Percentiles rank a stretch among this genome's conserved stretches.
Evolutionary conservation across 2,797 vertebrate species (phyloP).

Genomic region (Amazona ochrocephala): DNA sequence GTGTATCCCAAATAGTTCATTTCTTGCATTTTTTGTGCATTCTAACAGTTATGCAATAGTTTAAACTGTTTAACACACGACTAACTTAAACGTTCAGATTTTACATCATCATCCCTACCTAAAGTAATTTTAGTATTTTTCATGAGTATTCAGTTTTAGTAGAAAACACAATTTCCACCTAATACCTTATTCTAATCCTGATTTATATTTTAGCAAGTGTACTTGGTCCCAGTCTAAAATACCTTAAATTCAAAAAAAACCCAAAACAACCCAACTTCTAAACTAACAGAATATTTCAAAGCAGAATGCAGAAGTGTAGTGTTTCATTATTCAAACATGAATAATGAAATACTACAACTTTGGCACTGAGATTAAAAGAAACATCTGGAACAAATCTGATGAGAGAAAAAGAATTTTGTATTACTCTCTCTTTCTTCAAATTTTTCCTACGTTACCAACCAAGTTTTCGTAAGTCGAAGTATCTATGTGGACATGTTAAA

Average conservation of each 20-base stretch:
- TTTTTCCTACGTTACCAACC: neutral
- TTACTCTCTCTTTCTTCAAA: neutral
- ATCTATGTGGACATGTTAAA: neutral
- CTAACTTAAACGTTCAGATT: neutral
- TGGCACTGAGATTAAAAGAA: neutral
- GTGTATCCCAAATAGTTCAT: neutral
- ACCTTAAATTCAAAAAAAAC: neutral
- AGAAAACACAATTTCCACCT: neutral
- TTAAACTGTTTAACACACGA: neutral
- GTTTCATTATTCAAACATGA: neutral
- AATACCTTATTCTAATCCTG: neutral
- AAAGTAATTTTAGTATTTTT: neutral
- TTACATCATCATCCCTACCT: neutral
- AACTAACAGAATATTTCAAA: neutral
- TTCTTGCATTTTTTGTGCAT: neutral
- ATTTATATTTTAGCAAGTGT: neutral
- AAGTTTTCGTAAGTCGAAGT: neutral
- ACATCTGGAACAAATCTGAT: neutral
- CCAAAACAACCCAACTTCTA: neutral
- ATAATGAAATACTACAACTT: neutral
- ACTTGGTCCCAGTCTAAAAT: neutral
- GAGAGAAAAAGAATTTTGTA: neutral
- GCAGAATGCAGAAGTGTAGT: neutral
- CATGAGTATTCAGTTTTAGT: neutral
- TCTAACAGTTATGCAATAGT: neutral